phyloP scores from a whole-genome alignment of 2,113 vertebrate genomes.

The Cyprinodon variegatus region DNA sequence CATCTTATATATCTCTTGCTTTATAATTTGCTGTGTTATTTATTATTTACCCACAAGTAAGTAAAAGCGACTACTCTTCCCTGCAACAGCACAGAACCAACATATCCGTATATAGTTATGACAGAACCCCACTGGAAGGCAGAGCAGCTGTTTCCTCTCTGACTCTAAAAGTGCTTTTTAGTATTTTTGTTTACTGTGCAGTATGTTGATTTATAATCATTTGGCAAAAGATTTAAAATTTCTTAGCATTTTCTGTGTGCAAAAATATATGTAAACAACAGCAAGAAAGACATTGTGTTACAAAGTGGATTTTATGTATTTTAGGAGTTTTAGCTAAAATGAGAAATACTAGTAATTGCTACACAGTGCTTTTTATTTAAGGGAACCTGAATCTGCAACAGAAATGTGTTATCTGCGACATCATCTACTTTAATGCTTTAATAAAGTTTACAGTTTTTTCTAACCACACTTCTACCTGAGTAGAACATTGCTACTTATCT shows the following conservation, averaged over 20 bases:
- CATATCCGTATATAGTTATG: background rate
- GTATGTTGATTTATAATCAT: background rate
- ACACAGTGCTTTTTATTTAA: too few relatives aligned
- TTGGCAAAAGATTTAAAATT: background rate
- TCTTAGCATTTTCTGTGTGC: background rate
- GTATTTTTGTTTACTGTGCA: background rate
- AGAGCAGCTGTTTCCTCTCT: background rate
- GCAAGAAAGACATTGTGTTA: background rate
- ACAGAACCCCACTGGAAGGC: background rate
- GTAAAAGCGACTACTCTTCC: background rate
- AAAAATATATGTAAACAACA: background rate
- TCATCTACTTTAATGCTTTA: too few relatives aligned
- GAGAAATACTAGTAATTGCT: too few relatives aligned
- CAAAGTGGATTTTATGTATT: background rate
- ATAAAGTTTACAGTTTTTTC: too few relatives aligned
- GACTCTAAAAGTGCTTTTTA: background rate
- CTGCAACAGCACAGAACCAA: background rate
- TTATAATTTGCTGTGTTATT: background rate
- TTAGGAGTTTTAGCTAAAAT: too few relatives aligned
- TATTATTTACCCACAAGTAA: constrained; percentile 7
- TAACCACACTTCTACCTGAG: too few relatives aligned
- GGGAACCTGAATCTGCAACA: too few relatives aligned
- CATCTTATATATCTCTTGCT: constrained; percentile 7
- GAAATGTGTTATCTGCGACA: too few relatives aligned
- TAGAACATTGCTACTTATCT: too few relatives aligned